Evolutionary conservation across 2,888 invertebrate species (phyloP), one percentile per base, ranked within the genome.

Genomic region (Mimas tiliae): DNA sequence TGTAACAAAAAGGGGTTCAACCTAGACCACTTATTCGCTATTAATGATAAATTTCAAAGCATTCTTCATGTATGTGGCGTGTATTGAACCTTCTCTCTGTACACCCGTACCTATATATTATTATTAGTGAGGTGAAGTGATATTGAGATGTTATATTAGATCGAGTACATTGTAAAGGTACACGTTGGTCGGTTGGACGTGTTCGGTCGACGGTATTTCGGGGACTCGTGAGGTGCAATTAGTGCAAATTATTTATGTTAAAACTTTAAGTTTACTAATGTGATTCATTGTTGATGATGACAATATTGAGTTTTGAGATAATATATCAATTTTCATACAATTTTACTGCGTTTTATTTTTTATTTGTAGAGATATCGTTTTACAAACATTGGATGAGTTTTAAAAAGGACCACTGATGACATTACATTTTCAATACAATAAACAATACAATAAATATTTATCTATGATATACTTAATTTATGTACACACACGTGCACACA

Each of bases 241-340:
- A 71, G 63, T 66, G 63, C 63, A 66, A 53, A 63, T 70, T 70
- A 76, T 72, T 83, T 84, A 80, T 83, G 81, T 84, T 78, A 76
- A 73, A 74, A 75, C 69, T 75, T 58, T 82, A 80, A 77, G 77
- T 79, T 81, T 79, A 76, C 74, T 83, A 85, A 83, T 87, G 89
- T 90, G 88, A 88, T 88, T 87, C 74, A 86, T 87, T 88, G 87
- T 89, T 89, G 80, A 84, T 87, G 85, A 84, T 85, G 82, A 86
- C 83, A 84, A 85, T 85, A 84, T 86, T 78, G 76, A 83, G 87
- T 88, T 87, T 88, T 86, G 84, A 86, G 83, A 85, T 82, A 85
- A 83, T 84, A 84, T 84, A 85, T 84, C 79, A 82, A 80, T 81
- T 82, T 85, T 83, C 75, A 75, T 78, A 80, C 67, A 80, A 65